Evolutionary conservation across 2,113 vertebrate genomes (phyloP).

Genomic region (Bagarius yarrelli): DNA sequence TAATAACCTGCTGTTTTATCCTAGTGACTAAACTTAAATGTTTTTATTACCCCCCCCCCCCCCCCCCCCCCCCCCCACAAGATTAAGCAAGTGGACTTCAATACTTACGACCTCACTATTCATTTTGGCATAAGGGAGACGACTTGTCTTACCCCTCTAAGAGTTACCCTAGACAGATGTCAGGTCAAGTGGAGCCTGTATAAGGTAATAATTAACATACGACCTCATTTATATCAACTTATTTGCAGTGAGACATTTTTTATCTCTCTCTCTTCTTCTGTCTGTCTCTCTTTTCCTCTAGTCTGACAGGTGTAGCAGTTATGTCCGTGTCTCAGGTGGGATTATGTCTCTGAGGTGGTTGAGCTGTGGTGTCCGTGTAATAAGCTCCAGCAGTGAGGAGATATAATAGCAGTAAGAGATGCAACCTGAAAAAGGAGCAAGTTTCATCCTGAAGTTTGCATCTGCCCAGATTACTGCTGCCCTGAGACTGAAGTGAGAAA

Average conservation of each 20-base stretch:
- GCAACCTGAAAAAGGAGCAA: neutral
- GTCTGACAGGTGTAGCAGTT: constrained; percentile 20
- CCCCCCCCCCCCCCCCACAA: no score
- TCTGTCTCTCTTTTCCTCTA: neutral
- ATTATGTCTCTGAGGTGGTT: constrained; percentile 2
- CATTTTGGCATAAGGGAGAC: constrained; percentile 31
- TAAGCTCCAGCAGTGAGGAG: constrained; percentile 38
- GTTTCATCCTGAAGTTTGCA: neutral
- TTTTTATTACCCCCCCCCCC: neutral
- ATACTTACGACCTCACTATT: constrained; percentile 30
- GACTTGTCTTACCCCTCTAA: constrained; percentile 16
- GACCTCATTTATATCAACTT: neutral
- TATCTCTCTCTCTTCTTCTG: neutral
- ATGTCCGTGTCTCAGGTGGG: constrained; percentile 22
- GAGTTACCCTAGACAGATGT: neutral
- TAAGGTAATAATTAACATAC: constrained; percentile 22
- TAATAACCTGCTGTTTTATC: neutral
- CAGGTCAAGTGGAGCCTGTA: neutral
- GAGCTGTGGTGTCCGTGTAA: constrained; percentile 1
- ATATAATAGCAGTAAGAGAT: neutral
- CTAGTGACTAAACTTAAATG: neutral
- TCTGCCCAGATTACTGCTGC: constrained; percentile 5
- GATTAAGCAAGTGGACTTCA: constrained; percentile 14
- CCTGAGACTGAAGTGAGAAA: neutral
- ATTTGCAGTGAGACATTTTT: neutral